These are phyloP conservation scores for Brenthis hecate DNA, from an alignment of 2,888 invertebrate species.

Conservation along the genomic window DNA sequence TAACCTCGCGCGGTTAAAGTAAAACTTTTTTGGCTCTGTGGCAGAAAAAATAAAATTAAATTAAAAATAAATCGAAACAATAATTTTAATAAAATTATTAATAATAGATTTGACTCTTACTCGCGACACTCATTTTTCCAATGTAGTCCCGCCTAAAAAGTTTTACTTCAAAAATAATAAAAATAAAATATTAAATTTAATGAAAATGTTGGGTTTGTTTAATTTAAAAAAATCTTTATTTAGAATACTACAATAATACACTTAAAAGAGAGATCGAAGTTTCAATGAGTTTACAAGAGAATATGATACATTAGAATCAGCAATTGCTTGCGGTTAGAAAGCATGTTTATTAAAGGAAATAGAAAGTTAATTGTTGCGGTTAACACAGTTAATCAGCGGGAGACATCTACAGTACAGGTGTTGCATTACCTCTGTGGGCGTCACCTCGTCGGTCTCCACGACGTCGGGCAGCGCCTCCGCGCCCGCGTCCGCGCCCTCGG, in stretches of 20 bases:
- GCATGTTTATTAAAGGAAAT: constrained; percentile 16
- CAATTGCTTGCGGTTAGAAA: not conserved
- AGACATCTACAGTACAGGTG: constrained; percentile 77
- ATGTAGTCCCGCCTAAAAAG: too few species aligned
- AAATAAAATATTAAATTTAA: not conserved
- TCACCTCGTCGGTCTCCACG: constrained; percentile 76
- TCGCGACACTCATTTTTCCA: too few species aligned
- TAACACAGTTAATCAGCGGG: constrained; percentile 69
- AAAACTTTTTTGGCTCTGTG: too few species aligned
- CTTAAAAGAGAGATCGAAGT: not conserved
- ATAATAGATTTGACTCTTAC: too few species aligned
- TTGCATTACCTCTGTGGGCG: constrained; percentile 80
- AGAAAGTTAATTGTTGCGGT: constrained; percentile 46
- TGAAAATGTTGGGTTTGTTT: constrained; percentile 5
- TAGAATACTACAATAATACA: constrained; percentile 5
- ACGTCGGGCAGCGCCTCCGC: constrained; percentile 72
- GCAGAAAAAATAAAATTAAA: too few species aligned
- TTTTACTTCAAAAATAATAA: too few species aligned
- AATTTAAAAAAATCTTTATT: constrained; percentile 11
- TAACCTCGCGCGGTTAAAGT: too few species aligned
- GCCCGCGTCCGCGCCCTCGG: constrained; percentile 49
- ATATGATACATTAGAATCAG: not conserved
- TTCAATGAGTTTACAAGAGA: not conserved
- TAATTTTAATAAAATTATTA: too few species aligned
- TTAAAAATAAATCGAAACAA: too few species aligned